phyloP scores from a whole-genome alignment of 2,888 invertebrate species.

The Bugula neritina region DNA sequence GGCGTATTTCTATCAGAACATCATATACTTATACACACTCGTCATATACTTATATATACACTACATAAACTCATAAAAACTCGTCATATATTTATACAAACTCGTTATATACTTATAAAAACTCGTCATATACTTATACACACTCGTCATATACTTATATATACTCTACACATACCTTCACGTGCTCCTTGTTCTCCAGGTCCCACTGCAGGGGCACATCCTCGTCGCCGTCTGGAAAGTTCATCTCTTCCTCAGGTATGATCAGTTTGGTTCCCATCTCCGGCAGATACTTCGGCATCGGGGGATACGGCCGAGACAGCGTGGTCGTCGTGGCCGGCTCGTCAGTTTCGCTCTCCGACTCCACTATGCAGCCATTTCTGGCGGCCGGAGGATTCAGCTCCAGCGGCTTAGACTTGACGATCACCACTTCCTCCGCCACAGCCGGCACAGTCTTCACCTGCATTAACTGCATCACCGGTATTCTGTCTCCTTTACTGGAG shows the following conservation, averaged over 20 bases:
- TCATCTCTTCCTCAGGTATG: slow-evolving; percentile 37
- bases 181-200: slow-evolving; percentile 32
- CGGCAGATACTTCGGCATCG: slow-evolving; percentile 44
- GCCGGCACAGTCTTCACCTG: not conserved
- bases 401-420: not conserved
- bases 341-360: slow-evolving; percentile 17
- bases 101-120: too few species aligned
- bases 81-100: not conserved
- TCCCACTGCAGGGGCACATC: slow-evolving; percentile 31
- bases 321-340: not conserved
- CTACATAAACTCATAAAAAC: not conserved
- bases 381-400: not conserved
- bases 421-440: slow-evolving; percentile 10
- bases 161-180: slow-evolving; percentile 28
- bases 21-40: not conserved
- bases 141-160: not conserved
- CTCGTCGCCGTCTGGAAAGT: slow-evolving; percentile 34
- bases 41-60: not conserved
- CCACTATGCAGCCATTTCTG: slow-evolving; percentile 14
- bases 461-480: not conserved
- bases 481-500: not conserved
- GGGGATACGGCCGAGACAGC: slow-evolving; percentile 41
- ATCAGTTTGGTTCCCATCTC: slow-evolving; percentile 39
- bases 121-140: not conserved
- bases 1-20: slow-evolving; percentile 54